Conservation (phyloP, 2,113 vertebrate species). For the Sakesphorus luctuosus region DNA sequence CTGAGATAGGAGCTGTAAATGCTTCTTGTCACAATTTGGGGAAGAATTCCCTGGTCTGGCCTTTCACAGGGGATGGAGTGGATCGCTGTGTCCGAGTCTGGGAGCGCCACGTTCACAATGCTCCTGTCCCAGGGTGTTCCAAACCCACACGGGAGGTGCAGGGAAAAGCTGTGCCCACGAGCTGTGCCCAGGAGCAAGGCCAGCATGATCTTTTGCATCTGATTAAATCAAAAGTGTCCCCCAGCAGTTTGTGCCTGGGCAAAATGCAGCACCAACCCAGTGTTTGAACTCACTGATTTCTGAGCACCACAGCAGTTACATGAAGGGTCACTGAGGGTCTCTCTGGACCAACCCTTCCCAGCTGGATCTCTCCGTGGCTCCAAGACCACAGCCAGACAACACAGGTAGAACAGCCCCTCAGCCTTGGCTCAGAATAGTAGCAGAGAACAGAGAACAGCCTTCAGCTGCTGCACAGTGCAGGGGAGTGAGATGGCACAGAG, state of each 20-base stretch:
- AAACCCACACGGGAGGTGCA: rapidly evolving
- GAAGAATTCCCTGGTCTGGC: neutral
- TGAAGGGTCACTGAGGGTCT: rapidly evolving
- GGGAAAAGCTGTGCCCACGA: neutral
- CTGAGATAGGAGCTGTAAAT: neutral
- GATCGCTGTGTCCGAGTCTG: neutral
- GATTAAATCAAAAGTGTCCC: neutral
- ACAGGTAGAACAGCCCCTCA: too few relatives aligned
- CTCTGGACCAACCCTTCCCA: neutral
- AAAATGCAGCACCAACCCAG: neutral
- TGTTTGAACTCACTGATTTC: neutral
- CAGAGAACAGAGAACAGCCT: neutral
- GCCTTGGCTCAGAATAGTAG: neutral
- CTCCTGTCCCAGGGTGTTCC: neutral
- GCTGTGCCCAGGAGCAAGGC: neutral
- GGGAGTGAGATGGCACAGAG: neutral
- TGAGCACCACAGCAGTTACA: rapidly evolving
- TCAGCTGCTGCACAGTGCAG: rapidly evolving
- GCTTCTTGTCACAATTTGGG: neutral
- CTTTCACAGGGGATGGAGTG: neutral
- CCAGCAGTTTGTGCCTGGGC: neutral
- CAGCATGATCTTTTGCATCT: rapidly evolving
- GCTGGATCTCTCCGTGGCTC: rapidly evolving
- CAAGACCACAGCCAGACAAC: rapidly evolving
- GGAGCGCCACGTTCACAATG: neutral